Evolutionary conservation across 2,888 invertebrate species (phyloP), one percentile per base, ranked within the genome.

Genomic region (Acleris cristana): DNA sequence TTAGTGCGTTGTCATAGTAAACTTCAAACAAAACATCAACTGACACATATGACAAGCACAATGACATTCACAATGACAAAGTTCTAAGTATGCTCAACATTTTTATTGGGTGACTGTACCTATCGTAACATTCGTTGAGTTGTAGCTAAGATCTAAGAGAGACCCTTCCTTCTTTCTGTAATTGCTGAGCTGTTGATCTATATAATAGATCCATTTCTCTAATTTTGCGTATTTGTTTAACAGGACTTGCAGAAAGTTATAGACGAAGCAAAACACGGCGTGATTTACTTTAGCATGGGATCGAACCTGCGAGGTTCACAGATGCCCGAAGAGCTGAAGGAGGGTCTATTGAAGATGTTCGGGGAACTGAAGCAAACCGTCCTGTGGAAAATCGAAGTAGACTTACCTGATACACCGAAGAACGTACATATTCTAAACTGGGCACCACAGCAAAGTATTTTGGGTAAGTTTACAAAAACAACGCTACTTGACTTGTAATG

Each of bases 331-430:
- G 71, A 76, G 56, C 65, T 78, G 10, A 79, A 81, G 57, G 67
- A 68, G 10, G 73, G 72, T 2, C 75, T 93, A 2, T 56, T 92
- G 0, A 77, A 80, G 30, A 81, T 84, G 44, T 90, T 93, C 61
- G 74, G 84, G 2, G 76, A 72, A 23, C 71, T 93, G 49, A 87
- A 90, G 59, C 88, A 92, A 69, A 86, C 83, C 3, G 87, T 93
- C 0, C 54, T 93, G 2, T 92, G 91, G 92, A 93, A 91, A 73
- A 89, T 87, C 66, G 89, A 89, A 73, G 83, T 84, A 60, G 71
- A 75, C 1, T 53, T 88, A n/a, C 77, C 81, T 0, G 73, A 81
- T 64, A 64, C 79, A 12, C 88, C 89, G 0, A 77, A 80, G 34
- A 93, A 93, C 72, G 86, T 93, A 4, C 83, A 84, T 55, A 79